Conservation (phyloP, 2,113 vertebrate genomes). For the Neolamprologus variostigma region DNA sequence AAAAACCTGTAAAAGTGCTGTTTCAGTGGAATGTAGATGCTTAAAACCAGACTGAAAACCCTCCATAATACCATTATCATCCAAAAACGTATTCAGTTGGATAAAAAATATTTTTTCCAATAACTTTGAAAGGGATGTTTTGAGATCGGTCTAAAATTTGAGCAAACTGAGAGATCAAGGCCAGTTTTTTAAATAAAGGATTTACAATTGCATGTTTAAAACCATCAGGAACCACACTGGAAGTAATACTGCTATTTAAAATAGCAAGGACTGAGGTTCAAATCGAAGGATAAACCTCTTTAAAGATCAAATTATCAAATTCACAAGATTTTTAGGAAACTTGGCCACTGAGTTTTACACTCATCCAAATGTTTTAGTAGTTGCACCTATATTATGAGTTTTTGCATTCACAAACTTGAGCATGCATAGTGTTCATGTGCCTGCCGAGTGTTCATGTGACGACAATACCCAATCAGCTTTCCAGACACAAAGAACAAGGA, state of each 20-base stretch:
- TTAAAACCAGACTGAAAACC: neutral
- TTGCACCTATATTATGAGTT: neutral
- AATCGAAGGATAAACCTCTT: neutral
- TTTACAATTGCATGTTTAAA: neutral
- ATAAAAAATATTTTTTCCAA: neutral
- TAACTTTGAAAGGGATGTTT: neutral
- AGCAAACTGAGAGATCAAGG: neutral
- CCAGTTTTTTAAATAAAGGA: neutral
- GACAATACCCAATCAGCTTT: neutral
- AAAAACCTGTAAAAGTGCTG: neutral
- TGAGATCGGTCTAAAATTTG: neutral
- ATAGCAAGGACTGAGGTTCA: neutral
- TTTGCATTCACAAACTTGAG: neutral
- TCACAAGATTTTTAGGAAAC: neutral
- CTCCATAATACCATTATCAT: neutral
- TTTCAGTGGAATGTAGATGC: neutral
- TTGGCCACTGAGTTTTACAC: neutral
- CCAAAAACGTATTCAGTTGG: neutral
- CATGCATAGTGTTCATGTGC: neutral
- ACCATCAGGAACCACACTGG: neutral
- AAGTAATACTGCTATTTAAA: neutral
- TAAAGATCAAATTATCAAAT: neutral
- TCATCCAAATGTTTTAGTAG: neutral
- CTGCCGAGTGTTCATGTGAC: neutral
- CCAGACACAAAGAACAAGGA: neutral